phyloP scores from a whole-genome alignment of 2,888 invertebrate genomes.

The Germaria angustata region DNA sequence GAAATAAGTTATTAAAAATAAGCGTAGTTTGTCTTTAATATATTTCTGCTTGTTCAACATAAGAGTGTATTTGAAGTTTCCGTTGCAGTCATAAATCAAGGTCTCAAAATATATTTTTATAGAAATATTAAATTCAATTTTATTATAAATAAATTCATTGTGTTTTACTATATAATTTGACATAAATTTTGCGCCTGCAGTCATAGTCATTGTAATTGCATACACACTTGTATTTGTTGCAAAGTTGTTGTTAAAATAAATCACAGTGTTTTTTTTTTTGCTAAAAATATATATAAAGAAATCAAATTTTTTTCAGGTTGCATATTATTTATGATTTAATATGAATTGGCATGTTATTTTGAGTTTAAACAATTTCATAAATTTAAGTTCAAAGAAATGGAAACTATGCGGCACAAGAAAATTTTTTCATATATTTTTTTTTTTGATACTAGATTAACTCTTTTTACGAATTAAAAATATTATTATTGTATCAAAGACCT shows the following conservation, averaged over 20 bases:
- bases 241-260: slow-evolving; percentile 46
- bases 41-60: slow-evolving; percentile 2
- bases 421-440: too few species aligned
- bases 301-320: slow-evolving; percentile 34
- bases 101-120: slow-evolving; percentile 8
- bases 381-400: neutral
- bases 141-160: slow-evolving; percentile 35
- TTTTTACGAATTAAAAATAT: too few species aligned
- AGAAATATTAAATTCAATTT: slow-evolving; percentile 43
- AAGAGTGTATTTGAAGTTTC: neutral
- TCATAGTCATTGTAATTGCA: slow-evolving; percentile 26
- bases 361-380: neutral
- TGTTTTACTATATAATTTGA: slow-evolving; percentile 50
- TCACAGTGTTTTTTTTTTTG: neutral
- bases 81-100: slow-evolving; percentile 44
- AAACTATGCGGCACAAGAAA: too few species aligned
- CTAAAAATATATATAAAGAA: slow-evolving; percentile 36
- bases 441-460: too few species aligned
- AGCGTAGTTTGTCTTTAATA: too few species aligned
- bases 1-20: too few species aligned
- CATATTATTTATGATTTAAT: slow-evolving; percentile 30
- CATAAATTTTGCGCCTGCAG: slow-evolving; percentile 46
- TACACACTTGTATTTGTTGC: neutral
- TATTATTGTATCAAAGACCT: too few species aligned
- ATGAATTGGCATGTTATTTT: slow-evolving; percentile 19